Percentiles rank a stretch among this genome's conserved stretches.
Evolutionary conservation across 2,113 vertebrate species (phyloP).

Genomic region (Epinephelus cyanopodus): DNA sequence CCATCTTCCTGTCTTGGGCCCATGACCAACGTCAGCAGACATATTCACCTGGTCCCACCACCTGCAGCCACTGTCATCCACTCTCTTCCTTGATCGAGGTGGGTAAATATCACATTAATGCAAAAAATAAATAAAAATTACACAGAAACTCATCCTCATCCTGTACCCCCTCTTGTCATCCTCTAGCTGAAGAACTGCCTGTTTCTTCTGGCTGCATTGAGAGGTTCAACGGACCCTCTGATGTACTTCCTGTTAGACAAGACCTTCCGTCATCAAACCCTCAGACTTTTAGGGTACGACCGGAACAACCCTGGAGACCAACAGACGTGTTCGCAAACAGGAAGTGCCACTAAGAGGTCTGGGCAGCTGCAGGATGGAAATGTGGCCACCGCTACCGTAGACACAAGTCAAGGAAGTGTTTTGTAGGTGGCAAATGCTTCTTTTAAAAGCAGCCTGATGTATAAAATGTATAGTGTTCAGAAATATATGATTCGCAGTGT

Average conservation of each 20-base stretch:
- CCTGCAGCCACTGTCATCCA: conserved; percentile 59
- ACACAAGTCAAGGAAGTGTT: background rate
- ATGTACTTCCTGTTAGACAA: conserved; percentile 81
- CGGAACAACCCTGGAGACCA: too few species aligned
- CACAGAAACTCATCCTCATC: too few species aligned
- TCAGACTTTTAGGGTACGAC: conserved; percentile 41
- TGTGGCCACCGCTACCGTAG: background rate
- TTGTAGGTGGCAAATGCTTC: background rate
- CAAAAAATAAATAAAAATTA: too few species aligned
- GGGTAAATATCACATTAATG: conserved; percentile 23
- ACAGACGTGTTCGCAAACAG: background rate
- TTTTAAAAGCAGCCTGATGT: background rate
- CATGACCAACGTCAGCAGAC: background rate
- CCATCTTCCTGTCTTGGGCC: conserved; percentile 65
- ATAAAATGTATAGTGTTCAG: too few species aligned
- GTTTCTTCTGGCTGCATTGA: conserved; percentile 68
- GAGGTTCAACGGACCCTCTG: conserved; percentile 72
- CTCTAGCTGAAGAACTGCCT: conserved; percentile 75
- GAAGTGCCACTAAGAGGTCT: background rate
- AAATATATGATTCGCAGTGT: background rate
- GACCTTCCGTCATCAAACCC: conserved; percentile 62
- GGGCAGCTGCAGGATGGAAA: background rate
- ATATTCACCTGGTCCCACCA: background rate
- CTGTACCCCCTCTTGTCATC: background rate
- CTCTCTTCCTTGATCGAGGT: conserved; percentile 76